Base-by-base conservation (phyloP, 2,888 invertebrate species). In the Rhingia rostrata region DNA sequence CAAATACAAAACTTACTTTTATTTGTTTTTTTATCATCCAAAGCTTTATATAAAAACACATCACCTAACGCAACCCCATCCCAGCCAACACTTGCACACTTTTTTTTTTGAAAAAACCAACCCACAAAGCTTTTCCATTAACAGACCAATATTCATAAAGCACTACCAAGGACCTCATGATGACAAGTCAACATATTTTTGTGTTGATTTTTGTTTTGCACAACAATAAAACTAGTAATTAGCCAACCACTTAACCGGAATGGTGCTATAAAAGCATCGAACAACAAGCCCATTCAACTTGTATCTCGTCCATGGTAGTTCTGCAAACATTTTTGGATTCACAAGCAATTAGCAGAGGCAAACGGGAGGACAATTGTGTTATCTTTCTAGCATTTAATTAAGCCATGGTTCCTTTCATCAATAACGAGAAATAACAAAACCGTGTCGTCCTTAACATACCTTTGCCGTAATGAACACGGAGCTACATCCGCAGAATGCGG, bases 361-460 rank as follows among this genome's bases (percentile, higher is more conserved):
- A 73, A 67, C 67, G 45, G 22, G 22, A 83, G 73, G 63, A 79
- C 51, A 63, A 73, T 74, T 79, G 41, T 73, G 63, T 54, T 69
- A 67, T 83, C 73, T 83, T 53, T 74, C 30, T 74, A 64, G 39
- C 83, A 22, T 79, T 79, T 83, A 74, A 83, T 83, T 79, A 83
- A 74, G 73, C 67, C 73, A 74, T 79, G 51, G 47, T 56, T 78
- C 64, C 74, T 63, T 73, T 60, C 79, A 73, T 74, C 63, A 79
- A 83, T 79, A 79, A 73, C 61, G 43, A 66, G 45, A 67, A 73
- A 60, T 67, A 77, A 63, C 66, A 30, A 41, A 56, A 6, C 41
- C 51, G n/a, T 56, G 35, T 22, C 9, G 22, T 33, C 39, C 9
- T n/a, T 22, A 22, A 45, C 41, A 58, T 72, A 67, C 54, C 66